Evolutionary conservation across 2,797 vertebrate species (phyloP), one percentile per base, ranked within the genome.

Genomic region (Kryptolebias ocellatus): DNA sequence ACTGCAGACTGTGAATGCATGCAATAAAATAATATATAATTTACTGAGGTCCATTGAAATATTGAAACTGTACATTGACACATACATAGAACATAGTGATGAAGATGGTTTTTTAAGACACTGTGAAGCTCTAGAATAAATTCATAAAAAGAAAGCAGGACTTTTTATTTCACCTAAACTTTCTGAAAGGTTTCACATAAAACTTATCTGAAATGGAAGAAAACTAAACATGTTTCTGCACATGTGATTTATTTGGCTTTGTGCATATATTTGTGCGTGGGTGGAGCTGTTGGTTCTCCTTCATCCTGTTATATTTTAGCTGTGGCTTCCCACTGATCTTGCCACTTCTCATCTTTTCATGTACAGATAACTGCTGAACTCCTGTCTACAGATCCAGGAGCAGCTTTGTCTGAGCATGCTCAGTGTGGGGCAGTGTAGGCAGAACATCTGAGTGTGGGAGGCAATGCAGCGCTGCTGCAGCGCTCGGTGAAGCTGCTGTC

Each of bases 281-380:
- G 62, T 58, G 39, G 44, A 7, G 62, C 64, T 67, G 63, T 34
- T 71, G 68, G 62, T 72, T 47, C 53, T 54, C 52, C 71, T 42
- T 74, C 57, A 45, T 63, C 1, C 55, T 42, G 45, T 60, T 64
- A 67, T 58, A 68, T 65, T 67, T 83, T 78, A 59, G 71, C 65
- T 84, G 57, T 50, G 60, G 74, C 76, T 77, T 81, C 86, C 79
- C 58, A 64, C 79, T 78, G 76, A 77, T 79, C 68, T 31, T 85
- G 81, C 80, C 79, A 84, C 74, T 75, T 80, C 58, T 44, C 73
- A 75, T 86, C 65, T n/a, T 53, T 83, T 42, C 47, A 18, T 53
- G 64, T 28, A 28, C 60, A 64, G 72, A 73, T 62, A 74, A 82
- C 70, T 76, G 73, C 59, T 74, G 64, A 87, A 79, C 66, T 70